Base-by-base conservation (phyloP, 2,888 invertebrate species). In the Cantharis rustica region DNA sequence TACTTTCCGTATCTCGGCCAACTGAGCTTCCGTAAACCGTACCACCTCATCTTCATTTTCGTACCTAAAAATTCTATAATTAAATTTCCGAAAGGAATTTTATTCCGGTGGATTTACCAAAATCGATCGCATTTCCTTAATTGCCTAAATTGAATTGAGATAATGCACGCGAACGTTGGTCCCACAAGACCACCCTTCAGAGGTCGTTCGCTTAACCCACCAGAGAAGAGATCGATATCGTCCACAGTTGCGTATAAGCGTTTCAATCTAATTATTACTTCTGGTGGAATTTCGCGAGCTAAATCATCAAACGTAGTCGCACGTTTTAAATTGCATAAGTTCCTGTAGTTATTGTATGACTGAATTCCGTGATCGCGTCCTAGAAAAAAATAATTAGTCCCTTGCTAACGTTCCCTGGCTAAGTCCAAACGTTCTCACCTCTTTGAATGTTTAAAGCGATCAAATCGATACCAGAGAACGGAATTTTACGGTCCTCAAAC, bases 181-280 rank as follows among this genome's bases (percentile, higher is more conserved):
- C 98, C 98, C 0, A 98, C 95, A 0, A 97, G 89, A 7, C 96
- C 98, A 7, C 98, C 98, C 84, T 95, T 95, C 7, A 97, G 89
- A 0, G 96, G 95, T 69, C 95, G 90, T 86, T 96, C 95, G 82
- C 96, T 95, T 93, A 98, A 94, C 2, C 97, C 96, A 17, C 98
- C 98, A 0, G 98, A 96, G 92, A 98, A 99, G 2, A 98, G 90
- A 88, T 99, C 97, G 75, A 99, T 96, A 87, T 99, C 98, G 84
- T 98, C 98, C 0, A 98, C 98, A 2, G 95, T 94, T 0, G 94
- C 92, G 87, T 96, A 96, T 79, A 96, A 93, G 76, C 94, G 91
- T 88, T 95, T 95, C 84, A 96, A 91, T 79, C 93, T 90, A 0
- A 92, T 92, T 82, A 95, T 95, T 15, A 95, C 94, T 88, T 96